Evolutionary conservation across 2,113 vertebrate species (phyloP).

Genomic region (Takifugu bimaculatus): DNA sequence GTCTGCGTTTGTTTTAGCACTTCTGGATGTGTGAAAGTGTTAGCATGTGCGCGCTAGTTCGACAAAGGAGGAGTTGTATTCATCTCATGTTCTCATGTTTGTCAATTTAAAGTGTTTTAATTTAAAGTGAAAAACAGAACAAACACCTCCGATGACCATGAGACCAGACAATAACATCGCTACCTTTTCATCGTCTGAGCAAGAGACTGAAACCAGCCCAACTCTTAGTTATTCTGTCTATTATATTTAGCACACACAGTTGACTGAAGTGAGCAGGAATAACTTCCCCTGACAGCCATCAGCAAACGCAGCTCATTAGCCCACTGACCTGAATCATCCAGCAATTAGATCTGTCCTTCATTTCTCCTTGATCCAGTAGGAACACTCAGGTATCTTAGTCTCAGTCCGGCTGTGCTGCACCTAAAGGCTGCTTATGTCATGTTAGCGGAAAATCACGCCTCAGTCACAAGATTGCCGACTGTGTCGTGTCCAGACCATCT

Average conservation of each 20-base stretch:
- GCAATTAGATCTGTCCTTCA: slow-evolving; percentile 63
- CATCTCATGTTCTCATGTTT: not conserved
- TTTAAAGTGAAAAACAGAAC: too few species aligned
- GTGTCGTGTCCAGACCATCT: not conserved
- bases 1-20: not conserved
- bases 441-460: not conserved
- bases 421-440: not conserved
- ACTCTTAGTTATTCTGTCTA: not conserved
- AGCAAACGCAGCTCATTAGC: slow-evolving; percentile 60
- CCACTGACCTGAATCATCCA: slow-evolving; percentile 60
- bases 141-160: too few species aligned
- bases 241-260: not conserved
- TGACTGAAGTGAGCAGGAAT: slow-evolving; percentile 47
- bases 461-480: not conserved
- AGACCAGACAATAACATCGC: too few species aligned
- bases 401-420: slow-evolving; percentile 32
- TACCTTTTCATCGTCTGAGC: slow-evolving; percentile 1
- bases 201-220: not conserved
- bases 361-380: slow-evolving; percentile 52
- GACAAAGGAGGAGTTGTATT: not conserved
- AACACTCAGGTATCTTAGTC: slow-evolving; percentile 42
- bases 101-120: slow-evolving; percentile 10
- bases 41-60: not conserved
- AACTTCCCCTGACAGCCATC: slow-evolving; percentile 53
- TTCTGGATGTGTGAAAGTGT: not conserved